Percentiles rank a stretch among this genome's conserved stretches.
These are phyloP conservation scores for Australoheros scitulus DNA, from an alignment of 2,113 vertebrate genomes.

Conservation along the genomic window DNA sequence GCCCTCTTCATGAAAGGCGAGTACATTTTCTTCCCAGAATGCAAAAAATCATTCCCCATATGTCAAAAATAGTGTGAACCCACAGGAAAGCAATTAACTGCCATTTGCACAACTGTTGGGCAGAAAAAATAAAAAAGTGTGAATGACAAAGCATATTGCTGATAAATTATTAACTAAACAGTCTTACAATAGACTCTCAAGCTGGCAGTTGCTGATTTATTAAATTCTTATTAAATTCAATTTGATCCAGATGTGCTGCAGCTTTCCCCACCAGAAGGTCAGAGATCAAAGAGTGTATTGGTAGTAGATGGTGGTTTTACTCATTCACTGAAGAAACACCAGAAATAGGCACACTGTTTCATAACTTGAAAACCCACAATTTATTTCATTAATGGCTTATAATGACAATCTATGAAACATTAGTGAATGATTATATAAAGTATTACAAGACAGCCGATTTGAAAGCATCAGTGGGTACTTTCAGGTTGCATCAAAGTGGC, in stretches of 20 bases:
- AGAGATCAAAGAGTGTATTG: background rate
- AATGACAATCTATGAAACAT: background rate
- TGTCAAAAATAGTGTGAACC: background rate
- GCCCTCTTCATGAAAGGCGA: constrained; percentile 10
- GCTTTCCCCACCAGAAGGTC: background rate
- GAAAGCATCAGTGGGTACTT: background rate
- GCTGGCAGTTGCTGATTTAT: background rate
- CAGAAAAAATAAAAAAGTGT: background rate
- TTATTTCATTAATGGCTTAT: background rate
- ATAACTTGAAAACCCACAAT: background rate
- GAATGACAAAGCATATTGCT: background rate
- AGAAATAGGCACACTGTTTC: background rate
- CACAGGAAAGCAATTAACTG: background rate
- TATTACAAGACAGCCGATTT: background rate
- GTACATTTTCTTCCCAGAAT: background rate
- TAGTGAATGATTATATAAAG: background rate
- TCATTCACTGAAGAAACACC: background rate
- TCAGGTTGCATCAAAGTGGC: background rate
- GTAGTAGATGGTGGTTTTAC: background rate
- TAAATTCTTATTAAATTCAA: background rate
- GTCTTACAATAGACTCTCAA: background rate
- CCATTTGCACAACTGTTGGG: background rate
- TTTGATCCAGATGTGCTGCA: background rate
- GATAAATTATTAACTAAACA: background rate
- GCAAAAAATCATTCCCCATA: background rate